Evolutionary conservation across 1,140 invertebrate genomes (phyloP).

Genomic region (Bombus confusus): DNA sequence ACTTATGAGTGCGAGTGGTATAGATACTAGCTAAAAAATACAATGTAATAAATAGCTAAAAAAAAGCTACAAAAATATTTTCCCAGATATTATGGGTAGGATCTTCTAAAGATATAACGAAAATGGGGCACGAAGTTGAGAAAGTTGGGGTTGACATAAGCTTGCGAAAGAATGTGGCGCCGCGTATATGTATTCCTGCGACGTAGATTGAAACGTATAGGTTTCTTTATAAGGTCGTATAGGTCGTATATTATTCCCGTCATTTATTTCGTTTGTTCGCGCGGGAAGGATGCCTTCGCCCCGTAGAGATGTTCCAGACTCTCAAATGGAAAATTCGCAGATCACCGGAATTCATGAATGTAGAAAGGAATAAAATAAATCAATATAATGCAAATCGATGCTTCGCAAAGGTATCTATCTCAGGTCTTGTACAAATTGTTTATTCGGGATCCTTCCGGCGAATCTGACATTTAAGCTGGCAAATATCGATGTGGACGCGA

Average conservation of each 20-base stretch:
- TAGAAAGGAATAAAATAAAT: not conserved
- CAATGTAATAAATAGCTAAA: not conserved
- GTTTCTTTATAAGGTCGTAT: not conserved
- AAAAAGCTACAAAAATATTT: not conserved
- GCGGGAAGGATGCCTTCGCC: not conserved
- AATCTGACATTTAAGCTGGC: not conserved
- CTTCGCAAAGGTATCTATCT: not conserved
- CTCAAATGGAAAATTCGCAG: not conserved
- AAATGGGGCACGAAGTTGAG: not conserved
- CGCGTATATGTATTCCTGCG: not conserved
- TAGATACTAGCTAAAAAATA: too few species aligned
- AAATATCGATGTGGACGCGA: not conserved
- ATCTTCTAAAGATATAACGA: too few species aligned
- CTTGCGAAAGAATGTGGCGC: not conserved
- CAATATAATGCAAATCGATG: slow-evolving; percentile 4
- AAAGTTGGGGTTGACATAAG: not conserved
- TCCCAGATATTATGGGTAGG: not conserved
- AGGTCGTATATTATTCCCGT: not conserved
- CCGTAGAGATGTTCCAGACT: slow-evolving; percentile 8
- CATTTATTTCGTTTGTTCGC: slow-evolving; percentile 2
- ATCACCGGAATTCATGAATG: not conserved
- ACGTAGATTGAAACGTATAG: not conserved
- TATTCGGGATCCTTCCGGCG: not conserved
- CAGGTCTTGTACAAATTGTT: not conserved
- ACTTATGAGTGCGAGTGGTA: not conserved